Evolutionary conservation across 2,888 invertebrate species (phyloP), one percentile per base, ranked within the genome.

Genomic region (Phyto melanocephala): DNA sequence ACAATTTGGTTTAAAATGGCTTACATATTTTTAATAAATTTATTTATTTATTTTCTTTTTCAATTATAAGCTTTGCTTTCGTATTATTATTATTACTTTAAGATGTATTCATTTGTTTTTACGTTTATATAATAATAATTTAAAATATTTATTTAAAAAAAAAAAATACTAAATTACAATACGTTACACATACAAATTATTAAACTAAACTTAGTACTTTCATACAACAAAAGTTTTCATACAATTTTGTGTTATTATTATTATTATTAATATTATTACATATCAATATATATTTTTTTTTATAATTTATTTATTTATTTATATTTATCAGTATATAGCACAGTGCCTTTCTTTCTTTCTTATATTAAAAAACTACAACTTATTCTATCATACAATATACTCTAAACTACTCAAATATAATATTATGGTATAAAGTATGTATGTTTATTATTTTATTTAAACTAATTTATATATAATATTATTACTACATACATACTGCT

Each of bases 1-100:
- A 13, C 47, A 15, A 54, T 45, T 80, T 80, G 76, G 80, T 80
- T 83, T 79, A 80, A 83, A 83, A 80, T 82, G 82, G 82, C 82
- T 82, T 82, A 82, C 54, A 82, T 82, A 75, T 65, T 82, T 75
- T 63, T 77, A 65, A 56, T 70, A n/a, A 40, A 17, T 45, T 76
- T 65, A 52, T 58, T 76, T 37, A 47, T 37, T 81, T 78, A 81
- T n/a, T n/a, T n/a, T n/a, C n/a, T n/a, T n/a, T n/a, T n/a, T n/a
- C n/a, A n/a, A 28, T 79, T 71, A 79, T 79, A 82, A 82, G 82
- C 82, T 82, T 82, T 82, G 82, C 82, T 82, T 82, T n/a, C n/a
- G n/a, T 79, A 71, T 82, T 79, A 22, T 75, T 75, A 71, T 74
- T 70, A 70, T 70, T 70, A 50, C 37, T 63, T 54, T 68, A 56